Evolutionary conservation across 2,113 vertebrate genomes (phyloP).

Genomic region (Pheucticus melanocephalus): DNA sequence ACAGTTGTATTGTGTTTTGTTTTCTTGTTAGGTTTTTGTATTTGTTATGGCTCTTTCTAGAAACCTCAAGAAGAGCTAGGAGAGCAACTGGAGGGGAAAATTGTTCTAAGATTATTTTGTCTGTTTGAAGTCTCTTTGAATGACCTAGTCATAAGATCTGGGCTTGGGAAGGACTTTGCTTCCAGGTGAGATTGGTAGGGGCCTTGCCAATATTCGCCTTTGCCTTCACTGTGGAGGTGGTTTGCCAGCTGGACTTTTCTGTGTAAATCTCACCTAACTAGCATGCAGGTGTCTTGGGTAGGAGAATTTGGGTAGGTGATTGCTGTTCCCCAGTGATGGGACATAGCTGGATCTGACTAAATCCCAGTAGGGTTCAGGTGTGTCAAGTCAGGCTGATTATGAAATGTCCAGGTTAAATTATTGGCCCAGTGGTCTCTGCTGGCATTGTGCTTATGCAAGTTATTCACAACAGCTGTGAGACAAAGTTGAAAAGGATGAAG

Average conservation of each 20-base stretch:
- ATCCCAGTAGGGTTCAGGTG: not conserved
- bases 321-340: not conserved
- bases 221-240: not conserved
- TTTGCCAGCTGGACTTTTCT: not conserved
- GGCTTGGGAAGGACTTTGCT: not conserved
- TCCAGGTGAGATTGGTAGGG: not conserved
- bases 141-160: not conserved
- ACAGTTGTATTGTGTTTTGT: not conserved
- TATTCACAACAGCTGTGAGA: not conserved
- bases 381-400: not conserved
- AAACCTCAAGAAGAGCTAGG: not conserved
- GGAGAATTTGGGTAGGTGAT: not conserved
- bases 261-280: not conserved
- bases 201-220: not conserved
- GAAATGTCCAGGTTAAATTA: not conserved
- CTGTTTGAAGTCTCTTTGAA: not conserved
- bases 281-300: not conserved
- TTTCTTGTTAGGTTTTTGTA: not conserved
- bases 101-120: not conserved
- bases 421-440: not conserved
- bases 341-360: not conserved
- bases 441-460: not conserved
- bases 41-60: not conserved
- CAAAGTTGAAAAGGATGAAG: not conserved
- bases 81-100: not conserved